These are phyloP conservation scores for Todiramphus chloris DNA, from an alignment of 2,113 vertebrate species.

Conservation along the genomic window DNA sequence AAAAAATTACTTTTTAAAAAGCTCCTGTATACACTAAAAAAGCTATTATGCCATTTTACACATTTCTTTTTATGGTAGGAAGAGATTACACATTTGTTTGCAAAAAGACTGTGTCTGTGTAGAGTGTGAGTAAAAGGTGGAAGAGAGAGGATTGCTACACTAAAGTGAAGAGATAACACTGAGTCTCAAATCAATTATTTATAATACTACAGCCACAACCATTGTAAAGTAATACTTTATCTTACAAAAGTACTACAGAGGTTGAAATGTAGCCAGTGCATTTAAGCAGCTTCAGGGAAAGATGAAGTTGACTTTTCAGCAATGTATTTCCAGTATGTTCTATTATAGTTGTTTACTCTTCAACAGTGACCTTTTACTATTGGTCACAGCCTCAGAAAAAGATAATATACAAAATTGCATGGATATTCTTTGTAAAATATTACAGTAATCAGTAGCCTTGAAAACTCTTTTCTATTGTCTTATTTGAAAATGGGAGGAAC, in stretches of 20 bases:
- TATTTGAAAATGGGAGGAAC: not conserved
- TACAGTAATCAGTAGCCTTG: not conserved
- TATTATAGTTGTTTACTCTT: not conserved
- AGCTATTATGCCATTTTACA: not conserved
- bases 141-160: not conserved
- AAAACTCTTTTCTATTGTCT: not conserved
- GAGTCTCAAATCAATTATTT: not conserved
- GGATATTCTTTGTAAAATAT: not conserved
- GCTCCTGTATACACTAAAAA: not conserved
- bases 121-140: not conserved
- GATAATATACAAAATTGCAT: not conserved
- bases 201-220: not conserved
- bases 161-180: not conserved
- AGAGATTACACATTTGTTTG: not conserved
- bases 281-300: not conserved
- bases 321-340: not conserved
- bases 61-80: not conserved
- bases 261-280: not conserved
- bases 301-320: not conserved
- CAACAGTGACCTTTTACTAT: not conserved
- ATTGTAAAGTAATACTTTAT: not conserved
- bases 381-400: not conserved
- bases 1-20: not conserved
- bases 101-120: not conserved
- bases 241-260: not conserved